phyloP scores from a whole-genome alignment of 2,797 vertebrate genomes.

The Cebuella pygmaea region DNA sequence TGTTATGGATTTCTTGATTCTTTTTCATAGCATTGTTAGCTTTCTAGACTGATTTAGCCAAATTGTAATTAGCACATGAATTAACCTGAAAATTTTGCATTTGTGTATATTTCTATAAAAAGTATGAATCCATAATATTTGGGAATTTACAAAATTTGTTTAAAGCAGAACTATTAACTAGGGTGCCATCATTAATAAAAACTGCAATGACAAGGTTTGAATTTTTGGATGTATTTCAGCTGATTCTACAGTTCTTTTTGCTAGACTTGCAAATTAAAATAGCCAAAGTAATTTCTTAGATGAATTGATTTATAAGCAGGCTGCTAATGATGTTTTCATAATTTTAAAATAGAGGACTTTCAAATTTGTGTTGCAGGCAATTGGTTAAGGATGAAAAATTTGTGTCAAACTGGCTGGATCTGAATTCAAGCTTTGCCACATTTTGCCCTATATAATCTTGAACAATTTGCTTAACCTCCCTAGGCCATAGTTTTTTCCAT shows the following conservation, averaged over 20 bases:
- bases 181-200: not conserved
- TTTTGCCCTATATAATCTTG: not conserved
- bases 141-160: constrained; percentile 48
- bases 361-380: not conserved
- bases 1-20: not conserved
- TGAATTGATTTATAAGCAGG: not conserved
- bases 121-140: not conserved
- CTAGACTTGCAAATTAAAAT: constrained; percentile 59
- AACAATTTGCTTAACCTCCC: not conserved
- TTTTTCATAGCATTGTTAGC: not conserved
- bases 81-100: constrained; percentile 2
- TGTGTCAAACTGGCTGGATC: not conserved
- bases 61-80: not conserved
- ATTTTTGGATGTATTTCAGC: constrained; percentile 35
- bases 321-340: not conserved
- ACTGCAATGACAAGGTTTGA: not conserved
- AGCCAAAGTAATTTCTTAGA: not conserved
- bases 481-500: not conserved
- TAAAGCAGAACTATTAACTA: not conserved
- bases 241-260: constrained; percentile 41
- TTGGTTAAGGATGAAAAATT: constrained; percentile 10
- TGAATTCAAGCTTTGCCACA: not conserved
- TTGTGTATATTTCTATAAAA: constrained; percentile 19
- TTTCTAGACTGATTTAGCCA: constrained; percentile 5
- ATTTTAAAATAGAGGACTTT: constrained; percentile 41